Conservation (phyloP, 2,888 invertebrate genomes). For the Chrysolina oricalcia region DNA sequence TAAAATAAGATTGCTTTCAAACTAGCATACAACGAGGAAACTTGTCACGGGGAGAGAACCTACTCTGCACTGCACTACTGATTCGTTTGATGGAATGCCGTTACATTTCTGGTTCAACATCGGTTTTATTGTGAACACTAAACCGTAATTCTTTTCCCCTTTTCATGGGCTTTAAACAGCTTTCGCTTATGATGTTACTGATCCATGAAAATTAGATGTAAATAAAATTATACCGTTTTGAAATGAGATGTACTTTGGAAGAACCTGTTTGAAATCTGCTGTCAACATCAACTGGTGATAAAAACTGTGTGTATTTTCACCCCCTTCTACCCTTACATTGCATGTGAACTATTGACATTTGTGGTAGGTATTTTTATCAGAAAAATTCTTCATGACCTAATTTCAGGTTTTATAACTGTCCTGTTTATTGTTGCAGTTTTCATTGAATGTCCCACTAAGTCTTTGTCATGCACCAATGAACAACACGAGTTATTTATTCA, state of each 20-base stretch:
- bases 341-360: too few species aligned
- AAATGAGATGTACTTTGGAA: background rate
- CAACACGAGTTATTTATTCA: too few species aligned
- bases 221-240: background rate
- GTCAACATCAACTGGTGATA: background rate
- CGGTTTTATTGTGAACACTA: constrained; percentile 36
- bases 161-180: constrained; percentile 21
- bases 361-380: too few species aligned
- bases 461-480: too few species aligned
- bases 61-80: constrained; percentile 19
- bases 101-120: constrained; percentile 30
- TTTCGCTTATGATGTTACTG: constrained; percentile 7
- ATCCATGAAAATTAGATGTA: background rate
- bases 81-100: constrained; percentile 37
- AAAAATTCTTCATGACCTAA: too few species aligned
- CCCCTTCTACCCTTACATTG: too few species aligned
- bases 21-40: constrained; percentile 33
- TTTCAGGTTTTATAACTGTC: too few species aligned
- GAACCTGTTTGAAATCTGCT: too few species aligned
- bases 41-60: constrained; percentile 22
- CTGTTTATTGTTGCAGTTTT: too few species aligned
- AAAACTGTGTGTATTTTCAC: too few species aligned
- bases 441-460: too few species aligned
- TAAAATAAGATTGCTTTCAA: constrained; percentile 37
- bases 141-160: constrained; percentile 17